Conservation (phyloP, 2,113 vertebrate genomes). For the Hyaena hyaena region DNA sequence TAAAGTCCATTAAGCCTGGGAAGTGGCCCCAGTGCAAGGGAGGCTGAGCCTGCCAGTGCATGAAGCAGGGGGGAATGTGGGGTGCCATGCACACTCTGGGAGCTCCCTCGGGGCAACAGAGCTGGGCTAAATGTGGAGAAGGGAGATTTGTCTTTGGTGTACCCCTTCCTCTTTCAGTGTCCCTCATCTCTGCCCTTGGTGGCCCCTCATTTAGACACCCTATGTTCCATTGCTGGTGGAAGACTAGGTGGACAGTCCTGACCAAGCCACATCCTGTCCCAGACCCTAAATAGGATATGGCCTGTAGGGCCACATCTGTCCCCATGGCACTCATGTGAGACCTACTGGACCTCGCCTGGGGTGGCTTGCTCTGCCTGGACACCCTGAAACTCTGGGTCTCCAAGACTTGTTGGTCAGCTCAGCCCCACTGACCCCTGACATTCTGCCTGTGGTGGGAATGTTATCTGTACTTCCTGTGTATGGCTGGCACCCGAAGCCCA, state of each 20-base stretch:
- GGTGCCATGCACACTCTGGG: too few species aligned
- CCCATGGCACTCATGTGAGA: background rate
- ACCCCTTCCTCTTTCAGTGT: background rate
- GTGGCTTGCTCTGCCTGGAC: background rate
- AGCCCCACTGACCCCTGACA: background rate
- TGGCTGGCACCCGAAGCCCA: background rate
- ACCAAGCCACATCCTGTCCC: background rate
- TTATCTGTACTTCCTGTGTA: background rate
- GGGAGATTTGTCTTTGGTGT: background rate
- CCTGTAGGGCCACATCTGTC: background rate
- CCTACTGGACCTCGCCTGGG: background rate
- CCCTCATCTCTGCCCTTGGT: background rate
- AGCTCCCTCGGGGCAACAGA: background rate
- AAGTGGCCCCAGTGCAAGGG: rapidly evolving
- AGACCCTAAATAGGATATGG: background rate
- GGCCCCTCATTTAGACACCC: too few species aligned
- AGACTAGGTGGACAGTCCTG: background rate
- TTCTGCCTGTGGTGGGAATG: background rate
- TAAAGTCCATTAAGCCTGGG: background rate
- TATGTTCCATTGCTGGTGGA: background rate
- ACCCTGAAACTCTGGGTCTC: background rate
- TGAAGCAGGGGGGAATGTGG: background rate
- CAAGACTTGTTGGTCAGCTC: background rate
- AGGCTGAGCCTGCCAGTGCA: background rate
- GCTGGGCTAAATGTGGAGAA: background rate